phyloP scores from a whole-genome alignment of 2,888 invertebrate species.

The Nephrotoma guestfalica region DNA sequence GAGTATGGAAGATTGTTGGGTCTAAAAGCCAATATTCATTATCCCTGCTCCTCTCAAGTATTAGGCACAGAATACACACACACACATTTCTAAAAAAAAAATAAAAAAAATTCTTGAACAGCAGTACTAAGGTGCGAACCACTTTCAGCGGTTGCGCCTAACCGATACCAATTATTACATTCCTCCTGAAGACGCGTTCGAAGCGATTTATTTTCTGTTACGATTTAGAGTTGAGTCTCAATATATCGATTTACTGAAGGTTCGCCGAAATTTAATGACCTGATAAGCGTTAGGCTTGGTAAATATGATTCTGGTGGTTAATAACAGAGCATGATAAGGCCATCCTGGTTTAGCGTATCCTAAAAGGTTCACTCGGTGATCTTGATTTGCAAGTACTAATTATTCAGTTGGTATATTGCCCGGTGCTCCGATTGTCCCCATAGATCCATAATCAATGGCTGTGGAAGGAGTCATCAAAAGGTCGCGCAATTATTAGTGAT shows the following conservation, averaged over 20 bases:
- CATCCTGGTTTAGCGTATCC: conserved; percentile 74
- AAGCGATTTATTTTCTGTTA: conserved; percentile 57
- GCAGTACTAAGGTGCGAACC: conserved; percentile 56
- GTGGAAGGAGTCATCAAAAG: conserved; percentile 86
- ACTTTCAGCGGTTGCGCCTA: conserved; percentile 44
- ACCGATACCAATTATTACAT: conserved; percentile 51
- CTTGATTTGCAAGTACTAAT: conserved; percentile 43
- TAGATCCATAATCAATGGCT: conserved; percentile 74
- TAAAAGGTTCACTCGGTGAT: conserved; percentile 54
- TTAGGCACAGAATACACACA: no score
- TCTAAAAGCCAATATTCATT: no score
- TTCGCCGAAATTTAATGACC: conserved; percentile 90
- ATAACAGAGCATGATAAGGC: conserved; percentile 95
- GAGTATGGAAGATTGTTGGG: no score
- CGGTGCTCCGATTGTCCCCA: conserved; percentile 75
- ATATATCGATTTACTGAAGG: conserved; percentile 84
- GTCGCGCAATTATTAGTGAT: conserved; percentile 60
- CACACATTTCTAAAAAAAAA: no score
- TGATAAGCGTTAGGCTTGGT: conserved; percentile 74
- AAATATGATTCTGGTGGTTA: conserved; percentile 50
- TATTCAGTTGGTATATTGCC: conserved; percentile 78
- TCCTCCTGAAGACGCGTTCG: conserved; percentile 57
- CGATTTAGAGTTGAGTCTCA: conserved; percentile 82
- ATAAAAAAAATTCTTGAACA: conserved; percentile 67
- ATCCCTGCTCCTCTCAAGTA: no score